phyloP scores from a whole-genome alignment of 2,888 invertebrate species.

The Ptycholaimellus sp. region DNA sequence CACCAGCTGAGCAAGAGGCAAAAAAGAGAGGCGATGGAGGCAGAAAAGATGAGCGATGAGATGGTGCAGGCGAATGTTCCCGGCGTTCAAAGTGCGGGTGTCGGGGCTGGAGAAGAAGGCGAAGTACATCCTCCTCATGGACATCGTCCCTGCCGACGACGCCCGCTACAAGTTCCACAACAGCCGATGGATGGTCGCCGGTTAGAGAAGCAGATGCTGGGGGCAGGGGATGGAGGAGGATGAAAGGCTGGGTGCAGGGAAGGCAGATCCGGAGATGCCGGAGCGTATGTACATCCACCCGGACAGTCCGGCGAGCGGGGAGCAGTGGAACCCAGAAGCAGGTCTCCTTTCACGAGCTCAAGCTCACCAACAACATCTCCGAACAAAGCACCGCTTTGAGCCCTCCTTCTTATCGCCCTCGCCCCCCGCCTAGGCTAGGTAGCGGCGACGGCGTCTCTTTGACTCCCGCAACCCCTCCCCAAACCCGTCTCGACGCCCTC shows the following conservation, averaged over 20 bases:
- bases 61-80: conserved; percentile 99
- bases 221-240: conserved; percentile 25
- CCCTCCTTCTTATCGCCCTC: too few relatives aligned
- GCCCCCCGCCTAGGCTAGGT: too few relatives aligned
- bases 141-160: conserved; percentile 95
- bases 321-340: conserved; percentile 99
- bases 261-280: conserved; percentile 95
- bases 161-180: conserved; percentile 42
- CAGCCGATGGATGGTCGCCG: conserved; percentile 28
- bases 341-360: conserved; percentile 94
- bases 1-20: too few relatives aligned
- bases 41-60: not conserved
- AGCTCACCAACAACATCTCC: conserved; percentile 96
- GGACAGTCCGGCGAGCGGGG: conserved; percentile 78
- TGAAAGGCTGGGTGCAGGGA: conserved; percentile 98
- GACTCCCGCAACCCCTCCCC: too few relatives aligned
- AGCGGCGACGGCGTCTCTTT: not conserved
- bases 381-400: conserved; percentile 98
- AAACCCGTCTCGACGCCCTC: too few relatives aligned
- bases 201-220: too few relatives aligned
- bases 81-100: conserved; percentile 95
- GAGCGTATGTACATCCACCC: conserved; percentile 88
- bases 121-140: conserved; percentile 93
- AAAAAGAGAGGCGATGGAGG: too few relatives aligned
- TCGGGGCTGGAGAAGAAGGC: conserved; percentile 92